phyloP scores from a whole-genome alignment of 2,888 invertebrate species.

The Halocaridina rubra region DNA sequence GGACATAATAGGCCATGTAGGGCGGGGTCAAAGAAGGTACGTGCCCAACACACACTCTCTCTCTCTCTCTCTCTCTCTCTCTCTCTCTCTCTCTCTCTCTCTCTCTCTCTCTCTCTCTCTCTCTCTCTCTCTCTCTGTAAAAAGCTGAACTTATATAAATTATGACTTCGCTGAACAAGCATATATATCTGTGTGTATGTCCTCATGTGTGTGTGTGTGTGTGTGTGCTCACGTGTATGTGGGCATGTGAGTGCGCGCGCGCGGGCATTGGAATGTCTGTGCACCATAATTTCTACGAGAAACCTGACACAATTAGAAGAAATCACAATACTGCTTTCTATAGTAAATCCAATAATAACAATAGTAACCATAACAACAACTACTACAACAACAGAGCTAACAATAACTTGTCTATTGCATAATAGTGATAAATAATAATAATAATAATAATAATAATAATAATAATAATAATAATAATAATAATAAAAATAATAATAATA shows the following conservation, averaged over 20 bases:
- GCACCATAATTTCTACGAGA: too few relatives aligned
- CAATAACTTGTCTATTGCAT: too few relatives aligned
- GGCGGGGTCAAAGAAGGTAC: background rate
- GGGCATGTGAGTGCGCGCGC: background rate
- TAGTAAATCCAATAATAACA: too few relatives aligned
- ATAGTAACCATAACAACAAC: too few relatives aligned
- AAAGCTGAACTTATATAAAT: background rate
- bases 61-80: background rate
- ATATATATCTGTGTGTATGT: background rate
- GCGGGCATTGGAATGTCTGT: background rate
- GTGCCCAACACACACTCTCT: background rate
- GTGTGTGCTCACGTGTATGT: background rate
- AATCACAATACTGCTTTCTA: too few relatives aligned
- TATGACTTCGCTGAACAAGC: background rate
- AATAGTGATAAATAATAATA: too few relatives aligned
- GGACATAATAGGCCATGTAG: too few relatives aligned
- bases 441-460: background rate
- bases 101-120: background rate
- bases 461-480: background rate
- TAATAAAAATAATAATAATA: background rate
- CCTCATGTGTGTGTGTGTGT: background rate
- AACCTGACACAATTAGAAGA: too few relatives aligned
- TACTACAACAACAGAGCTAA: too few relatives aligned
- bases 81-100: background rate
- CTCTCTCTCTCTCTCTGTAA: background rate